A percentile compares a stretch with the other conserved stretches of the same genome.
Evolutionary conservation across 2,113 vertebrate genomes (phyloP).

Genomic region (mouse (Mus musculus)): DNA sequence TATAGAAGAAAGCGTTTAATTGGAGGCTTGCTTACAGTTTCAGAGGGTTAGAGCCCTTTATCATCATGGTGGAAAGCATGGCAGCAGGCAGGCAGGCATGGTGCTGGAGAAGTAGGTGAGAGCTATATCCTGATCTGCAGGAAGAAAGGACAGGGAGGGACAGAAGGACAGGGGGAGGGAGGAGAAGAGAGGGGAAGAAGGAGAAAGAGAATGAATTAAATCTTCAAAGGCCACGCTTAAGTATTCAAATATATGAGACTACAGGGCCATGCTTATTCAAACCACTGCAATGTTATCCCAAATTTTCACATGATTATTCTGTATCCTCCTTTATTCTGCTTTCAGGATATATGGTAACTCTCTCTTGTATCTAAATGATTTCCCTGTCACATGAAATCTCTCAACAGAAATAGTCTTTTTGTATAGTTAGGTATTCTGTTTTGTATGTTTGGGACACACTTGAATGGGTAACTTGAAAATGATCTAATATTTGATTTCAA

Average conservation of each 20-base stretch:
- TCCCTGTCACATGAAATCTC: neutral
- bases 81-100: neutral
- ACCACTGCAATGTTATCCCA: neutral
- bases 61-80: neutral
- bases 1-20: neutral
- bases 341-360: neutral
- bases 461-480: neutral
- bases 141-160: neutral
- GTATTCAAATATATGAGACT: neutral
- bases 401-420: neutral
- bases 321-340: neutral
- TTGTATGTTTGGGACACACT: slow-evolving; percentile 24
- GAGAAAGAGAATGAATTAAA: neutral
- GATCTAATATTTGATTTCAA: slow-evolving; percentile 15
- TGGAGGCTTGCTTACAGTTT: neutral
- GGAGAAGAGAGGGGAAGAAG: neutral
- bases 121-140: neutral
- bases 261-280: neutral
- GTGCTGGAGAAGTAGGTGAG: neutral
- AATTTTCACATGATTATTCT: neutral
- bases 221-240: neutral
- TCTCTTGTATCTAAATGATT: slow-evolving; percentile 30
- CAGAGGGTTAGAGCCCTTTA: neutral
- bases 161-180: neutral
- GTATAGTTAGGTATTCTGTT: slow-evolving; percentile 10